Base-by-base conservation (phyloP, 92 coral and sea anemone species). In the Siderastrea siderea region DNA sequence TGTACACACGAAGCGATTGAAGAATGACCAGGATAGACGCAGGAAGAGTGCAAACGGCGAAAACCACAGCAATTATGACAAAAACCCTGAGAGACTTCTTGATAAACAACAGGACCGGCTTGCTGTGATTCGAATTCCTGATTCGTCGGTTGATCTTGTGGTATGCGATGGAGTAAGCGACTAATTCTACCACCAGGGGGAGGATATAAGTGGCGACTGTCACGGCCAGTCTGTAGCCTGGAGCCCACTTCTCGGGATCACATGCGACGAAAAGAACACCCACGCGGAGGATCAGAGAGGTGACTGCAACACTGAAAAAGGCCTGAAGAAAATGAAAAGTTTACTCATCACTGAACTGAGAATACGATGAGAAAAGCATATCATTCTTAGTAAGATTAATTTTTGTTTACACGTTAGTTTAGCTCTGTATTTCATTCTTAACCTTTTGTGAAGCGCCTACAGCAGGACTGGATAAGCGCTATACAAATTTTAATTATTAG, bases 211-310 rank as follows among this genome's bases (percentile, higher is more conserved):
- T 84, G 74, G 81, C 64, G 1, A 7, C 59, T 5, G 81, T 75
- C 72, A 74, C 88, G 5, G 88, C 88, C 48, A 84, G 4, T 60
- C 88, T 38, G 72, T 84, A 84, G 38, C 88, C 88, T 1, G 88
- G 80, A n/a, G 88, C 74, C 88, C 80, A 73, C 65, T 84, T 84
- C 53, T 84, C 88, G 17, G 88, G 53, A 55, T 76, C 80, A 48
- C 89, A 84, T 10, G 90, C 89, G 46, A 88, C 79, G 50, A 88
- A 84, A 19, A 88, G 88, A 59, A 92, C 92, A 5, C 95, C 95
- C 44, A 69, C 38, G 49, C 85, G 83, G 10, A 86, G 80, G 54
- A 85, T 84, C 61, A 92, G 50, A 19, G 94, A 60, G 50, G 47
- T 69, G 11, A 82, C 15, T 4, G 47, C 14, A 16, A 82, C 86